These are phyloP conservation scores for Carassius gibelio DNA, from an alignment of 2,113 vertebrate genomes.

Conservation along the genomic window DNA sequence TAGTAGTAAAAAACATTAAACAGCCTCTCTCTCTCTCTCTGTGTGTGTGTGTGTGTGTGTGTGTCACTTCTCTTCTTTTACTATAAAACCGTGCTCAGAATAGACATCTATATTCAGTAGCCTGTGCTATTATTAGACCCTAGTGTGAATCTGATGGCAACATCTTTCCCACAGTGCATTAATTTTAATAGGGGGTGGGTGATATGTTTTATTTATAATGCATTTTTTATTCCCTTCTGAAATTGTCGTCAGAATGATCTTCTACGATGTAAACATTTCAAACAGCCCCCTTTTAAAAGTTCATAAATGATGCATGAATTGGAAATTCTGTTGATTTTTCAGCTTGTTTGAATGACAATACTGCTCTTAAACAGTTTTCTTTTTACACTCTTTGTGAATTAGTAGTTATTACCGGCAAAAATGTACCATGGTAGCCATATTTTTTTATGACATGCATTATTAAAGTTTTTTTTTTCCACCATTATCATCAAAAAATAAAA, in stretches of 20 bases:
- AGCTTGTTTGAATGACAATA: neutral
- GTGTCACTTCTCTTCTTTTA: slow-evolving; percentile 5
- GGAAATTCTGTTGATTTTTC: neutral
- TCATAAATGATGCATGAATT: neutral
- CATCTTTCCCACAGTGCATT: neutral
- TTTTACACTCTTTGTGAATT: neutral
- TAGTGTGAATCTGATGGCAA: neutral
- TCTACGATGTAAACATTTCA: neutral
- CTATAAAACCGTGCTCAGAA: neutral
- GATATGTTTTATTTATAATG: neutral
- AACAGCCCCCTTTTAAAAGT: neutral
- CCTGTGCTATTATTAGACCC: neutral
- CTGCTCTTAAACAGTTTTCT: neutral
- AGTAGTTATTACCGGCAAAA: neutral
- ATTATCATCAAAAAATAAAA: neutral
- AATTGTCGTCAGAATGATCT: neutral
- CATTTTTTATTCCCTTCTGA: neutral
- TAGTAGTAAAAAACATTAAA: slow-evolving; percentile 14
- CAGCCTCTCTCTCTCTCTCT: neutral
- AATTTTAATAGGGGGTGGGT: neutral
- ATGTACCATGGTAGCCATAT: neutral
- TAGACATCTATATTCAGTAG: neutral
- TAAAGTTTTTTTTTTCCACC: neutral
- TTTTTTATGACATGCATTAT: neutral
- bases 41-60: slow-evolving; percentile 6